Evolutionary conservation across 2,888 invertebrate species (phyloP), one percentile per base, ranked within the genome.

Genomic region (Drosophila ezoana): DNA sequence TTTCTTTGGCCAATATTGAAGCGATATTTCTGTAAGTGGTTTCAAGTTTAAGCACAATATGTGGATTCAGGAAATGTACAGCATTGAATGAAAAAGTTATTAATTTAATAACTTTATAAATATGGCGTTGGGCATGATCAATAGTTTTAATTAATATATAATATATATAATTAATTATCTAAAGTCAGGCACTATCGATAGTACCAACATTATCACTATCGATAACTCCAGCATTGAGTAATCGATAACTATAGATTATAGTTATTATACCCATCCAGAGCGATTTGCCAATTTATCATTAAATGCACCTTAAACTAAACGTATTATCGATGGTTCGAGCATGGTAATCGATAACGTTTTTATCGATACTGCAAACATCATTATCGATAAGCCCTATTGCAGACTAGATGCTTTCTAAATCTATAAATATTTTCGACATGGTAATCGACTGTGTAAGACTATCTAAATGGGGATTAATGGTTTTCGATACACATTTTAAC

Each of bases 1-100:
- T 74, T 76, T 74, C 58, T 52, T 82, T 82, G 73, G 71, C 63
- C 61, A 83, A 77, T 72, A 76, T 72, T 63, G 47, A 54, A 45
- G 28, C 45, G 44, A 64, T 65, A 66, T 71, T 43, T 65, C 8
- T 32, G 14, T 76, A 62, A 53, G 56, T 62, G 41, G 14, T 62
- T 49, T 8, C 6, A 56, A 38, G 20, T 61, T 43, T 32, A 32
- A 52, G n/a, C 32, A 59, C 18, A 67, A 51, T 57, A 16, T 6
- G 3, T 35, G 20, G 8, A 8, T 33, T 47, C 4, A 0, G 5
- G 14, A 14, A 28, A 53, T 45, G 9, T 18, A 14, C 16, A 10
- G n/a, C 10, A 9, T 35, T 18, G 18, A 35, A 44, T 9, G 13
- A 18, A 35, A 16, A 4, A 2, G 4, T 45, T 45, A 10, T 32